phyloP scores from a whole-genome alignment of 1,140 invertebrate genomes.

The Sitobion miscanthi region DNA sequence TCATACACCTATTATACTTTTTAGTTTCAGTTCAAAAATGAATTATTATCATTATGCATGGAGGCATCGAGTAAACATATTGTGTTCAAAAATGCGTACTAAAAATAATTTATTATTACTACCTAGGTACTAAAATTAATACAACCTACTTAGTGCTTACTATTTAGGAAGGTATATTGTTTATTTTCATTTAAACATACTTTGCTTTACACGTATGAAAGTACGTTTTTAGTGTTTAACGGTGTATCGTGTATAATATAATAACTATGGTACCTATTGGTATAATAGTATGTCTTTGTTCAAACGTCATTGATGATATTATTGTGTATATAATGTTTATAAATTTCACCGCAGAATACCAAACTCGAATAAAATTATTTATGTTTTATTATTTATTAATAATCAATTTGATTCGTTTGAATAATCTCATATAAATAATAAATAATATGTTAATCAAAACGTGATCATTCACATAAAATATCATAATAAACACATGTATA shows the following conservation, averaged over 20 bases:
- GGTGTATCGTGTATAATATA: background rate
- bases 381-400: slow-evolving; percentile 4
- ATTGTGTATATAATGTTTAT: background rate
- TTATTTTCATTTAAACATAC: background rate
- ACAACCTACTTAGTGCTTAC: background rate
- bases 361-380: background rate
- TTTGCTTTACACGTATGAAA: background rate
- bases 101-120: background rate
- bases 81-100: background rate
- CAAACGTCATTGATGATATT: background rate
- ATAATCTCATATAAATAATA: background rate
- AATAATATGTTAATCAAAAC: background rate
- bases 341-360: background rate
- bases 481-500: background rate
- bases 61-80: background rate
- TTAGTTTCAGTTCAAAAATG: background rate
- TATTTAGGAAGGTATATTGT: background rate
- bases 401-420: slow-evolving; percentile 1
- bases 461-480: background rate
- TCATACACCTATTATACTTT: no score
- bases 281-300: background rate
- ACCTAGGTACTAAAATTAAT: background rate
- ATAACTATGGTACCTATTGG: background rate
- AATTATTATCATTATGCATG: background rate
- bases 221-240: background rate